A percentile compares a stretch with the other conserved stretches of the same genome.
phyloP scores from a whole-genome alignment of 2,113 vertebrate genomes.

The Lipophrys pholis region DNA sequence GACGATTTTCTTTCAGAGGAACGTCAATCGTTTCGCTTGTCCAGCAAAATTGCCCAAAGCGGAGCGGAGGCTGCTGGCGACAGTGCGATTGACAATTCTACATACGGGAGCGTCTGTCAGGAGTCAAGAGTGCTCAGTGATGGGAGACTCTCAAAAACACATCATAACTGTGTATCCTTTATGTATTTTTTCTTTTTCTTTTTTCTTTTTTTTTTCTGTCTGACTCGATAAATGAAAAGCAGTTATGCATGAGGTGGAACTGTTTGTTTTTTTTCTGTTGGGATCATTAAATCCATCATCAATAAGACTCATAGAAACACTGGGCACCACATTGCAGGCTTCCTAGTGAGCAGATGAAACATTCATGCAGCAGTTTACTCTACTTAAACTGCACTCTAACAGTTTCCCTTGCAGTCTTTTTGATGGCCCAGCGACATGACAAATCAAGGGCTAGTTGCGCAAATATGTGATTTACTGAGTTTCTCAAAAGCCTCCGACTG shows the following conservation, averaged over 20 bases:
- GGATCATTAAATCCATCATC: constrained; percentile 1
- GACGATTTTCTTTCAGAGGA: not conserved
- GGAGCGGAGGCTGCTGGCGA: constrained; percentile 1
- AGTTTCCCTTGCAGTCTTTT: constrained; percentile 16
- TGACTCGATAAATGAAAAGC: not conserved
- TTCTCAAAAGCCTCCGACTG: not conserved
- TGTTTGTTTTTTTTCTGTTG: not conserved
- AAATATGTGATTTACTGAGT: constrained; percentile 5
- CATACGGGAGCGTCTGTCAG: constrained; percentile 1
- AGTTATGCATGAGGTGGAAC: too few relatives aligned
- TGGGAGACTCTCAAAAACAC: not conserved
- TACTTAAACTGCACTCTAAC: constrained; percentile 9
- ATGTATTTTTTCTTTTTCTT: not conserved
- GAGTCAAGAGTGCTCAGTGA: constrained; percentile 4
- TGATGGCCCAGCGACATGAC: constrained; percentile 22
- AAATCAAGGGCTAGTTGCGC: constrained; percentile 16
- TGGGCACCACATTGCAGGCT: constrained; percentile 5
- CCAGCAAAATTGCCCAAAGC: constrained; percentile 4
- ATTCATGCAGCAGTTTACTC: constrained; percentile 17
- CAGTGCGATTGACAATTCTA: constrained; percentile 11
- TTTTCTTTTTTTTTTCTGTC: not conserved
- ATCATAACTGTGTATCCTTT: not conserved
- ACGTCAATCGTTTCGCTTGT: not conserved
- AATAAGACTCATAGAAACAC: not conserved
- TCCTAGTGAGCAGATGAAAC: constrained; percentile 9